A percentile compares a stretch with the other conserved stretches of the same genome.
Evolutionary conservation across 2,797 vertebrate genomes (phyloP).

Genomic region (Galaxias olidus): DNA sequence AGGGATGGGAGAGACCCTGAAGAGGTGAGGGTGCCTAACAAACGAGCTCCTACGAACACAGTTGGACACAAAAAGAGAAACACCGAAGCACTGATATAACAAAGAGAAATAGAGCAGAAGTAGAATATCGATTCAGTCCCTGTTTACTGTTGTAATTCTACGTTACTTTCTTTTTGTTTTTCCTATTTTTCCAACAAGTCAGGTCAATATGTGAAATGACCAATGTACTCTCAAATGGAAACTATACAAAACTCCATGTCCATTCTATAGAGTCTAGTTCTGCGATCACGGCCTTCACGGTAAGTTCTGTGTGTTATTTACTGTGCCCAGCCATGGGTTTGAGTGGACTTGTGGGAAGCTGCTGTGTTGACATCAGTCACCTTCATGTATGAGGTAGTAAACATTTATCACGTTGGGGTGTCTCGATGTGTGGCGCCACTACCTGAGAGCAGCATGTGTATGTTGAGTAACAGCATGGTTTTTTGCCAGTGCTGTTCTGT

Average conservation of each 20-base stretch:
- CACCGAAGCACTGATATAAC: constrained; percentile 34
- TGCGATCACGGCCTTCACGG: constrained; percentile 48
- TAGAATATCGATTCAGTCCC: too few relatives aligned
- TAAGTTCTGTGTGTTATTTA: constrained; percentile 44
- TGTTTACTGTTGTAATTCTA: too few relatives aligned
- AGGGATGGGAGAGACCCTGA: constrained; percentile 57
- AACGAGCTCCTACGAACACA: constrained; percentile 49
- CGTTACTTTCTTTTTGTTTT: too few relatives aligned
- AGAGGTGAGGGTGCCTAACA: constrained; percentile 57
- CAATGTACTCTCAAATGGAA: too few relatives aligned
- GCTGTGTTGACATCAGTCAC: constrained; percentile 38
- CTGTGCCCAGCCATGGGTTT: constrained; percentile 47
- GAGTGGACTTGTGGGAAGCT: constrained; percentile 17
- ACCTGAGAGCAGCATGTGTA: neutral
- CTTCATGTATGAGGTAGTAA: constrained; percentile 38
- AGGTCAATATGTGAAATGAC: too few relatives aligned
- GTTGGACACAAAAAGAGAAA: constrained; percentile 38
- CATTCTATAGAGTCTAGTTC: constrained; percentile 1
- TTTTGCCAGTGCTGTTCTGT: too few relatives aligned
- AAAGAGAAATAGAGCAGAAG: too few relatives aligned
- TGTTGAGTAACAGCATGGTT: too few relatives aligned
- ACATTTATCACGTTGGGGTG: constrained; percentile 39
- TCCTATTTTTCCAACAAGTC: too few relatives aligned
- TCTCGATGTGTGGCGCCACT: constrained; percentile 31
- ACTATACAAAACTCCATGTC: too few relatives aligned